Evolutionary conservation across 1,140 invertebrate genomes (phyloP), one percentile per base, ranked within the genome.

Genomic region (Geopemphigus sp.): DNA sequence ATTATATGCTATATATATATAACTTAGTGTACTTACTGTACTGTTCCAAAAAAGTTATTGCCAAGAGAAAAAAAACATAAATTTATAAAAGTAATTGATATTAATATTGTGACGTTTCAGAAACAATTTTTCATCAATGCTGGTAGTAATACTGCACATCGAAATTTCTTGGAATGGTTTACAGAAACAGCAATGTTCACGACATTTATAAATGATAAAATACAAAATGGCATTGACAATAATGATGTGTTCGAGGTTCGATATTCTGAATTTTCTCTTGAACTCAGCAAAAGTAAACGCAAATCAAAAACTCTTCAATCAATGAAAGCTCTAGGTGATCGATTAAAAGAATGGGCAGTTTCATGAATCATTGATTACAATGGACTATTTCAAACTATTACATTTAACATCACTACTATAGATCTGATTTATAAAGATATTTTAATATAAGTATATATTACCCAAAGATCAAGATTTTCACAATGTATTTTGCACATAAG

Each of bases 171-270:
- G 12, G 91, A 93, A 82, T 94, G 92, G 92, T 94, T 95, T 85
- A 90, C 90, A 0, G 92, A 94, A 84, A 94, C 93, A 12, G 90
- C 92, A 19, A 93, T 94, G 92, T 95, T 94, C 84, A 83, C 84
- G 61, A 82, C 83, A 45, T 88, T 88, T 81, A 83, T 88, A 17
- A 81, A 84, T 47, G 64, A 53, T 19, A 74, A 82, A 64, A 59
- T 83, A 14, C 81, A 83, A 24, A 50, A 50, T 26, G 59, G 45
- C 14, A 53, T 70, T 24, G 81, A 82, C 17, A 70, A 76, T 29
- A 83, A 72, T 80, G 82, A 83, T 82, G 81, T 80, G 5, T 78
- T 78, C 50, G 74, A 78, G 12, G n/a, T 39, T 0, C 12, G 74
- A 50, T 78, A 57, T 78, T 39, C n/a, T 45, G 74, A 78, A 66